A percentile compares a stretch with the other conserved stretches of the same genome.
These are phyloP conservation scores for Gryllus longicercus DNA, from an alignment of 2,888 invertebrate genomes.

Conservation along the genomic window DNA sequence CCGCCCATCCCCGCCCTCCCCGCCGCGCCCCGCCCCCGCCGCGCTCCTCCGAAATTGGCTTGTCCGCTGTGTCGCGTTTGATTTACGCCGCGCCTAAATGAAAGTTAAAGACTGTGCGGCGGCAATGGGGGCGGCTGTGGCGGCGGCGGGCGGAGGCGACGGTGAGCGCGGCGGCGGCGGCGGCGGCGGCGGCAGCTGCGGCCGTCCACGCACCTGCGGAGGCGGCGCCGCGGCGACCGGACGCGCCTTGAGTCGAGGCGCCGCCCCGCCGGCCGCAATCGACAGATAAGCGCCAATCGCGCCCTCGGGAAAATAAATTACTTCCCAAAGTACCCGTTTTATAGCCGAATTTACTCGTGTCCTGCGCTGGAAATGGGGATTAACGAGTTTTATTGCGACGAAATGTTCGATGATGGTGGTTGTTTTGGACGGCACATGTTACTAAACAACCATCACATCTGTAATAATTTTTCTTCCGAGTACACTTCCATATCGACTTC, in stretches of 20 bases:
- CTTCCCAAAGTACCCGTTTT: not conserved
- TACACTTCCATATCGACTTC: too few relatives aligned
- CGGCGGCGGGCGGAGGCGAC: not conserved
- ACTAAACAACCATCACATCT: too few relatives aligned
- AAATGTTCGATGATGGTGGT: not conserved
- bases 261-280: not conserved
- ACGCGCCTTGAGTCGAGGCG: not conserved
- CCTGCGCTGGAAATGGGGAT: not conserved
- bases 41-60: not conserved
- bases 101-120: conserved; percentile 17
- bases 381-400: not conserved
- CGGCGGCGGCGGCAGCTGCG: not conserved
- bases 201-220: not conserved
- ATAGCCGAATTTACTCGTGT: not conserved
- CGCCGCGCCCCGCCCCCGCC: not conserved
- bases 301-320: not conserved
- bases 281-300: not conserved
- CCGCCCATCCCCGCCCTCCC: not conserved
- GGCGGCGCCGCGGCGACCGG: not conserved
- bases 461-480: too few relatives aligned
- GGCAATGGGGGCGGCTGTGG: not conserved
- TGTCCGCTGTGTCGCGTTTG: conserved; percentile 9
- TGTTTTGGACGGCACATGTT: too few relatives aligned
- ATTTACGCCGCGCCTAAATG: not conserved
- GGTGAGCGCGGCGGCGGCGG: not conserved